Evolutionary conservation across 1,140 invertebrate species (phyloP).

Genomic region (Cotesia glomerata): DNA sequence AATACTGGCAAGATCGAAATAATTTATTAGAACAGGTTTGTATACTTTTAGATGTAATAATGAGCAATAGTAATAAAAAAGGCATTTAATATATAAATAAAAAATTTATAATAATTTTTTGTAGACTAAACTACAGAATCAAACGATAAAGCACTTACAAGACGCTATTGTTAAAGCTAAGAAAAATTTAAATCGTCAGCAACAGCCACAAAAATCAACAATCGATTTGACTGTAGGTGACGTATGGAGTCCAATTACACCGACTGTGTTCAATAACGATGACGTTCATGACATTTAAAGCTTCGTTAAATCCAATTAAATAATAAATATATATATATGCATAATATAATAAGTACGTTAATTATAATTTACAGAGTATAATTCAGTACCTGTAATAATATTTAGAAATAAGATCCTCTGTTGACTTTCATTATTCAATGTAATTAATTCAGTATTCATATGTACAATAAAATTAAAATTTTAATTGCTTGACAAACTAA

Average conservation of each 20-base stretch:
- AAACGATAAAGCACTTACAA: constrained; percentile 59
- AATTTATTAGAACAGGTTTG: constrained; percentile 52
- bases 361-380: constrained; percentile 15
- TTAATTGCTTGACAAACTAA: neutral
- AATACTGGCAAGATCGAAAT: constrained; percentile 52
- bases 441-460: neutral
- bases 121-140: constrained; percentile 55
- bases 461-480: constrained; percentile 10
- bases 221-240: constrained; percentile 54
- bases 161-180: constrained; percentile 57
- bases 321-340: neutral
- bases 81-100: neutral
- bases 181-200: constrained; percentile 54
- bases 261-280: constrained; percentile 53
- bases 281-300: constrained; percentile 62
- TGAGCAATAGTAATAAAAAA: neutral
- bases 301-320: constrained; percentile 9
- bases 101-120: constrained; percentile 13
- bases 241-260: constrained; percentile 52
- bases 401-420: neutral
- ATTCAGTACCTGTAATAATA: constrained; percentile 25
- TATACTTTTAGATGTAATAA: neutral
- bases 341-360: neutral
- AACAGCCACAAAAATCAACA: constrained; percentile 52
- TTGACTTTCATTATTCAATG: constrained; percentile 1